Base-by-base conservation (phyloP, 37 sponge, comb jelly and placozoan species). In the Lycopodina hypogea region DNA sequence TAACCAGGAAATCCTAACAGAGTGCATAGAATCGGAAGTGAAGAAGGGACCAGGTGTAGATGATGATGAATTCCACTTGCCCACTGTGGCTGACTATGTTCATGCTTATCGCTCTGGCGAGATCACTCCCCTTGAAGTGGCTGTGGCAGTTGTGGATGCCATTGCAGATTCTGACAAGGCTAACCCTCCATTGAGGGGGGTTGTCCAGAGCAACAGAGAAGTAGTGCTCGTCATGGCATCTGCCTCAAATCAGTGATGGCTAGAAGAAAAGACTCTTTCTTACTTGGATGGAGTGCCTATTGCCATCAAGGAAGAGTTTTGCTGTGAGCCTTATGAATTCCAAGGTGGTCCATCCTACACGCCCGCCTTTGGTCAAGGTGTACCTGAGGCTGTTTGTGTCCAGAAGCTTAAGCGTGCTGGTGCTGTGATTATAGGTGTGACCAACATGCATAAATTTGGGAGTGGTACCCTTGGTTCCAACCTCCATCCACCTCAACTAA, bases 361-460 rank as follows among this genome's bases (percentile, higher is more conserved):
- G 11, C 82, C 89, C 1, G 60, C 42, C 17, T 28, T 76, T 23
- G 30, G 74, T 32, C 55, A 79, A 21, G 75, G 75, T 11, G n/a
- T 78, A 1, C 61, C 61, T 3, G 92, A 91, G 37, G 69, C 84
- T 53, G 74, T 52, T 24, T 37, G 80, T 48, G 88, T 72, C 40
- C 56, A 65, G 64, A 92, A 83, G 45, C 82, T 97, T 59, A 83
- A 78, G 77, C 50, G 83, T 28, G 77, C 73, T 29, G 97, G 97
- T 30, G 97, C 95, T 22, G 68, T 97, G 9, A 77, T 97, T 26
- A 78, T 97, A 33, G 97, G 97, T 19, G 56, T 94, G 42, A 80
- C 97, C 51, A 97, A 92, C 77, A 81, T 97, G 88, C 91, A 88
- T 14, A 95, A 97, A 71, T 87, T 94, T 86, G 97, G 97, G 19